A percentile compares a stretch with the other conserved stretches of the same genome.
phyloP scores from a whole-genome alignment of 2,888 invertebrate species.

The Rhopalosiphum nymphaeae region DNA sequence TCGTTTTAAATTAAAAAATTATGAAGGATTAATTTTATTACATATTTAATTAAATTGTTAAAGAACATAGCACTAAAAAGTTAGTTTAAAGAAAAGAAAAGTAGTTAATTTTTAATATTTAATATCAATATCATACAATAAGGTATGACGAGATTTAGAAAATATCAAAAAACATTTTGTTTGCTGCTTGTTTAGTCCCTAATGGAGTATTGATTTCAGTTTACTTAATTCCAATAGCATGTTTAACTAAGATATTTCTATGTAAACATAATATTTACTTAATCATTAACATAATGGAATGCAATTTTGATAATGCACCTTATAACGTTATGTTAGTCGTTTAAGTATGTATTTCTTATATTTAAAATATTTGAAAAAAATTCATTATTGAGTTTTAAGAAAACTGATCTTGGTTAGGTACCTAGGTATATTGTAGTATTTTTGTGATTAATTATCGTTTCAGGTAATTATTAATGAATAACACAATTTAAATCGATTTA shows the following conservation, averaged over 20 bases:
- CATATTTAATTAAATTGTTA: not conserved
- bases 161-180: not conserved
- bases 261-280: not conserved
- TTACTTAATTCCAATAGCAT: not conserved
- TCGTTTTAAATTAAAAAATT: not conserved
- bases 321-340: not conserved
- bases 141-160: not conserved
- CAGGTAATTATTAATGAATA: not conserved
- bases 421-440: not conserved
- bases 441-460: not conserved
- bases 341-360: not conserved
- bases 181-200: not conserved
- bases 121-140: not conserved
- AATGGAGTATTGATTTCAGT: not conserved
- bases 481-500: not conserved
- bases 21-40: not conserved
- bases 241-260: not conserved
- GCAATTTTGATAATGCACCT: not conserved
- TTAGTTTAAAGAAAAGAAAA: not conserved
- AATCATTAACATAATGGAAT: not conserved
- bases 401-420: not conserved
- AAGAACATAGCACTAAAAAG: too few species aligned
- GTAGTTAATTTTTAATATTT: not conserved
- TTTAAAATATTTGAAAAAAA: not conserved
- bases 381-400: not conserved